These are phyloP conservation scores for Mellilla xanthometata DNA, from an alignment of 2,888 invertebrate species.

Conservation along the genomic window DNA sequence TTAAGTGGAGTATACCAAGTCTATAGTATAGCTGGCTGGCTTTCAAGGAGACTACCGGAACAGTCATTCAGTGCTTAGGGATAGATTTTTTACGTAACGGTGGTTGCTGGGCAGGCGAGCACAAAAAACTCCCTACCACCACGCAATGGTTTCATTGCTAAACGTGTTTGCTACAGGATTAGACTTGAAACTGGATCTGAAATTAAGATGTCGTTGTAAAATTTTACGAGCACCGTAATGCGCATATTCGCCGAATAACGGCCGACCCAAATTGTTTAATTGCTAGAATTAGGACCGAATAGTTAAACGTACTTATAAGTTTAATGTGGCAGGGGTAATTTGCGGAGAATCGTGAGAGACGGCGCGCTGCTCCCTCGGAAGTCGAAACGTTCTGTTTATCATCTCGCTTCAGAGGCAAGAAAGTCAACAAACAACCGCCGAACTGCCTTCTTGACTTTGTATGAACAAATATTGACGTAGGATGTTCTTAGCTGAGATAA, in stretches of 20 bases:
- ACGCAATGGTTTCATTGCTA: constrained; percentile 33
- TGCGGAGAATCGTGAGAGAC: constrained; percentile 26
- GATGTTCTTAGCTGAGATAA: constrained; percentile 62
- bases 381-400: constrained; percentile 37
- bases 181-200: constrained; percentile 32
- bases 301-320: constrained; percentile 22
- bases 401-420: constrained; percentile 32
- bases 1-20: no score
- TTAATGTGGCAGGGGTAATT: constrained; percentile 17
- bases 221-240: constrained; percentile 43
- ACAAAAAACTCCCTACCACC: no score
- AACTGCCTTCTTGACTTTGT: constrained; percentile 48
- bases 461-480: constrained; percentile 70
- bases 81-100: no score
- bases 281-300: constrained; percentile 41
- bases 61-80: no score
- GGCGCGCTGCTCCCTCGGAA: not conserved
- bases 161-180: constrained; percentile 33
- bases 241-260: constrained; percentile 46
- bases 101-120: no score
- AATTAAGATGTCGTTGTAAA: constrained; percentile 34
- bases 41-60: no score
- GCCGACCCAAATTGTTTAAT: constrained; percentile 51
- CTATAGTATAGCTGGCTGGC: no score
- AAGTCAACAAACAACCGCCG: constrained; percentile 44